These are phyloP conservation scores for Pilophorus perplexus DNA, from an alignment of 2,888 invertebrate genomes.

Conservation along the genomic window DNA sequence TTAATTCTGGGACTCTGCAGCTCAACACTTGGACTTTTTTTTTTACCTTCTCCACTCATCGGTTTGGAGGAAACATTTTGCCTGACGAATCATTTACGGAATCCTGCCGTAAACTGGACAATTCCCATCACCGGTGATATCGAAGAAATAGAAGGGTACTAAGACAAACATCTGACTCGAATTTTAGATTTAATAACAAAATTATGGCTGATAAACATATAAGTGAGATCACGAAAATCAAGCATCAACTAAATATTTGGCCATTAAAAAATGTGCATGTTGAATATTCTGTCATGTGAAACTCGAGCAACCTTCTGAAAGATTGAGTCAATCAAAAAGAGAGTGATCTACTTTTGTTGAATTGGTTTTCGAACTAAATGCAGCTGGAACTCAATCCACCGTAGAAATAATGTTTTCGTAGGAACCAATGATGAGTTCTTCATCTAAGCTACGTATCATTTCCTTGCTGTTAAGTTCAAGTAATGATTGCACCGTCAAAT, in stretches of 20 bases:
- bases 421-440: conserved; percentile 11
- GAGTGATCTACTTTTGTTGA: neutral
- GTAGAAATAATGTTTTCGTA: neutral
- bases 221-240: conserved; percentile 29
- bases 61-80: too few relatives aligned
- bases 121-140: too few relatives aligned
- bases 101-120: too few relatives aligned
- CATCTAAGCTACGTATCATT: neutral
- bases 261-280: conserved; percentile 13
- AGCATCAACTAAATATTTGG: conserved; percentile 25
- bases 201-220: conserved; percentile 27
- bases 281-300: conserved; percentile 14
- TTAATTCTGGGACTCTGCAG: too few relatives aligned
- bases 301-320: conserved; percentile 19
- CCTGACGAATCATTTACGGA: too few relatives aligned
- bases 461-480: neutral
- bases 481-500: conserved; percentile 11
- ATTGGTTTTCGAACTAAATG: conserved; percentile 1
- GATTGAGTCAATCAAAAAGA: conserved; percentile 5
- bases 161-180: conserved; percentile 15
- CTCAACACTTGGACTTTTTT: too few relatives aligned
- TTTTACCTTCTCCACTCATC: too few relatives aligned
- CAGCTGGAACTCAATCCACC: neutral
- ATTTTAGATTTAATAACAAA: conserved; percentile 30
- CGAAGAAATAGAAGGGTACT: too few relatives aligned